Evolutionary conservation across 92 coral and sea anemone genomes (phyloP).

Genomic region (Phenganax marumi): DNA sequence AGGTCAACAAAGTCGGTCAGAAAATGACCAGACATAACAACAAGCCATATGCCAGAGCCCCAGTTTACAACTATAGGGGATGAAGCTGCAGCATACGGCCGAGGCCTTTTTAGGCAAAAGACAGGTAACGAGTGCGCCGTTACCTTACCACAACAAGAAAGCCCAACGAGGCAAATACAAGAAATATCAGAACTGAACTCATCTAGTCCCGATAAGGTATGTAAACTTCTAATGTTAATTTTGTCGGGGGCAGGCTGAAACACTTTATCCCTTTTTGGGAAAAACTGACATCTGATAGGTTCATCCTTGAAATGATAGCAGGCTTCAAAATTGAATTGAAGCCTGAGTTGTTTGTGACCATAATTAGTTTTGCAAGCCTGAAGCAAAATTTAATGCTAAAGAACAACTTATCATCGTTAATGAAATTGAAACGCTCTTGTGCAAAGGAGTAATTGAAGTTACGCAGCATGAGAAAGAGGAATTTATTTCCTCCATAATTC

Average conservation of each 20-base stretch:
- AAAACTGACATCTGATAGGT: constrained; percentile 49
- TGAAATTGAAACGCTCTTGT: constrained; percentile 38
- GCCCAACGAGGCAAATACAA: constrained; percentile 46
- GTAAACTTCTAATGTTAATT: constrained; percentile 31
- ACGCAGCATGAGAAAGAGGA: constrained; percentile 37
- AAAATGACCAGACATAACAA: constrained; percentile 37
- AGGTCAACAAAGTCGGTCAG: constrained; percentile 57
- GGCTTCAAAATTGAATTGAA: constrained; percentile 53
- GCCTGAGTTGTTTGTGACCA: neutral
- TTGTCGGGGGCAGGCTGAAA: constrained; percentile 58
- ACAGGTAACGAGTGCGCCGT: constrained; percentile 25
- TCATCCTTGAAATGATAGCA: constrained; percentile 51
- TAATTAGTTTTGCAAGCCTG: constrained; percentile 44
- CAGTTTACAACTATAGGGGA: neutral
- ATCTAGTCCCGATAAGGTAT: constrained; percentile 33
- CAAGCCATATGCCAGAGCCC: constrained; percentile 2
- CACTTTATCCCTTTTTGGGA: constrained; percentile 55
- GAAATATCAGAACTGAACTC: constrained; percentile 9
- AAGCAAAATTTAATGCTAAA: constrained; percentile 29
- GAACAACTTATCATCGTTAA: constrained; percentile 25
- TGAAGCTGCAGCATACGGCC: constrained; percentile 2
- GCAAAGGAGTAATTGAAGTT: constrained; percentile 47
- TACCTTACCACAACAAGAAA: constrained; percentile 18
- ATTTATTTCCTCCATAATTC: constrained; percentile 51
- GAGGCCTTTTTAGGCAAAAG: constrained; percentile 58